Evolutionary conservation across 2,113 vertebrate genomes (phyloP), one percentile per base, ranked within the genome.

Genomic region (Saguinus midas): DNA sequence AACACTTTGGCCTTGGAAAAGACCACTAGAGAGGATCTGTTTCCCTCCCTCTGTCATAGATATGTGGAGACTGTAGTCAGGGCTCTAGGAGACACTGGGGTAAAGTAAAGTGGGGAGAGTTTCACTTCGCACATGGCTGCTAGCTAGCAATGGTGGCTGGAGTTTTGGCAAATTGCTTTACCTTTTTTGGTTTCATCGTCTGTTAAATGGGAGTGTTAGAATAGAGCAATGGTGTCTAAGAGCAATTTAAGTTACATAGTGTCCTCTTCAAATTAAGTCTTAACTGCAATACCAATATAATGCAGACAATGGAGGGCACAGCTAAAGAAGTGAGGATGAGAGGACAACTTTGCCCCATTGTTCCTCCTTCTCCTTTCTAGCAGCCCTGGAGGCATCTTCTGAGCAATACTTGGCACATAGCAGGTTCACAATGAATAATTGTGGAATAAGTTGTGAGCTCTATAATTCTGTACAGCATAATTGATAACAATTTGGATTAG

Each of bases 241-340:
- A 90, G 48, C 32, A 76, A 76, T 81, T 92, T 52, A 85, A 80
- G 8, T 12, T 57, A 27, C 21, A 5, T 21, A 18, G 13, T 32
- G 40, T 84, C 32, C 75, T 73, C 52, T 87, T 92, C 48, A 27
- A 72, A 64, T 75, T n/a, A 95, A 25, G 52, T 81, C 72, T 84
- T 73, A 73, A 79, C 13, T 57, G 57, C 35, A 68, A 6, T 73
- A 35, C 17, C 14, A 81, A 1, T 18, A 75, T 0, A 52, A 57
- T 8, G 1, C 16, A 40, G 48, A 64, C 1, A 8, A 11, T 37
- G 25, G 52, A 61, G 48, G 43, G 2, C 14, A 0, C 2, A 6
- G 21, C 48, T 87, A n/a, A 37, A 23, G 7, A 16, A 21, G 20
- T 3, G 57, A 76, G 32, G n/a, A 43, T 4, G 43, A 85, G 50